A percentile compares a stretch with the other conserved stretches of the same genome.
phyloP scores from a whole-genome alignment of 2,797 vertebrate species.

The Peromyscus eremicus region DNA sequence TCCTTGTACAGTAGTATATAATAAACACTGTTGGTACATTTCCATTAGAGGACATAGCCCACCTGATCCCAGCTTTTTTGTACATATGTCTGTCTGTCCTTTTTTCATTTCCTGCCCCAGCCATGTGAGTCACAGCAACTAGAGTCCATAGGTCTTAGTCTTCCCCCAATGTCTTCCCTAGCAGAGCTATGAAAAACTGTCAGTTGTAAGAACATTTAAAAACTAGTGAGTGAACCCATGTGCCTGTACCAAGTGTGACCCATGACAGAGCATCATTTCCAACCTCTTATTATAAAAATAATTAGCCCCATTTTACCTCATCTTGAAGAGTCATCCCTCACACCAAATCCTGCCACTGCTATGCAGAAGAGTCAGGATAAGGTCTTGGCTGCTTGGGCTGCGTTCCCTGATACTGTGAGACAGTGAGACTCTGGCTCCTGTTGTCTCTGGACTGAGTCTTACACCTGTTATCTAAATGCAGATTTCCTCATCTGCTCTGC shows the following conservation, averaged over 20 bases:
- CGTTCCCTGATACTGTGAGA: not conserved
- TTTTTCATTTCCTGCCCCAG: not conserved
- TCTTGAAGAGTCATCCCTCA: not conserved
- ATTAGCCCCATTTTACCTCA: not conserved
- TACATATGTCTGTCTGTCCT: not conserved
- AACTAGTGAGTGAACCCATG: not conserved
- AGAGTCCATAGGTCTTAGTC: not conserved
- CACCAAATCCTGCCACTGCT: not conserved
- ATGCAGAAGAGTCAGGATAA: not conserved
- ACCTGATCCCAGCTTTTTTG: not conserved
- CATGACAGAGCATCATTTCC: conserved; percentile 1
- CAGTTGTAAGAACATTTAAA: not conserved
- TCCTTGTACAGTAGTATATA: not conserved
- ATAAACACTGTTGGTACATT: not conserved
- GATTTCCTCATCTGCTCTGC: not conserved
- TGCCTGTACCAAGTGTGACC: not conserved
- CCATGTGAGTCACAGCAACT: not conserved
- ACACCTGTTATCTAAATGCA: conserved; percentile 2
- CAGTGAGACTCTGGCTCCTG: not conserved
- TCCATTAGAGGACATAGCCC: not conserved
- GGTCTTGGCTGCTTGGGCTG: not conserved
- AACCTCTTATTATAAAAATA: conserved; percentile 44
- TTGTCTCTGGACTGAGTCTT: not conserved
- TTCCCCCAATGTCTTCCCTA: not conserved
- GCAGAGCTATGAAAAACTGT: not conserved